These are phyloP conservation scores for Zaprionus camerounensis DNA, from an alignment of 1,140 invertebrate genomes.

Conservation along the genomic window DNA sequence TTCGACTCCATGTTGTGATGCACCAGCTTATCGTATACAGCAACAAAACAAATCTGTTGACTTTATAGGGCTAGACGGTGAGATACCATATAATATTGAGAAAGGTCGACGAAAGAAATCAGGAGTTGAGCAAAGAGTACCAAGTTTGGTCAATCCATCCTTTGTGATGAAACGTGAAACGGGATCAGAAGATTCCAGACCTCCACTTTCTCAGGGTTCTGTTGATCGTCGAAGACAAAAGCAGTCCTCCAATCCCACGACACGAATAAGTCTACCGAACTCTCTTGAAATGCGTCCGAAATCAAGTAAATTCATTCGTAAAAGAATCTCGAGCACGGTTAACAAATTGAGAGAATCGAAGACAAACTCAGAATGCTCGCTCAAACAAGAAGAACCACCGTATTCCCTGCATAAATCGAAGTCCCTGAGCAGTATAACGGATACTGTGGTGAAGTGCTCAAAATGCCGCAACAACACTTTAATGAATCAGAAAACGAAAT, in stretches of 20 bases:
- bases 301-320: slow-evolving; percentile 5
- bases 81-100: slow-evolving; percentile 45
- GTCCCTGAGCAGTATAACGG: too few species aligned
- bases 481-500: background rate
- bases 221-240: background rate
- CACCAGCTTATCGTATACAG: background rate
- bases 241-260: background rate
- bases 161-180: too few species aligned
- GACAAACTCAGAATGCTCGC: too few species aligned
- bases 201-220: too few species aligned
- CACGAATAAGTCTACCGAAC: background rate
- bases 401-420: too few species aligned
- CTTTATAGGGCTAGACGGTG: slow-evolving; percentile 14
- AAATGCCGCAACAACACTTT: too few species aligned
- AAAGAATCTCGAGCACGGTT: slow-evolving; percentile 37
- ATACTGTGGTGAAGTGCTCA: too few species aligned
- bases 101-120: background rate
- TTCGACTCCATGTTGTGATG: background rate
- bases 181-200: too few species aligned
- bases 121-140: background rate
- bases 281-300: background rate
- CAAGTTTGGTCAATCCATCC: background rate
- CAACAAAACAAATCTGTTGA: slow-evolving; percentile 18
- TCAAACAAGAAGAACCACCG: too few species aligned
- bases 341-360: slow-evolving; percentile 15